Conservation (phyloP, 2,113 vertebrate genomes). For the Periophthalmus modestus region DNA sequence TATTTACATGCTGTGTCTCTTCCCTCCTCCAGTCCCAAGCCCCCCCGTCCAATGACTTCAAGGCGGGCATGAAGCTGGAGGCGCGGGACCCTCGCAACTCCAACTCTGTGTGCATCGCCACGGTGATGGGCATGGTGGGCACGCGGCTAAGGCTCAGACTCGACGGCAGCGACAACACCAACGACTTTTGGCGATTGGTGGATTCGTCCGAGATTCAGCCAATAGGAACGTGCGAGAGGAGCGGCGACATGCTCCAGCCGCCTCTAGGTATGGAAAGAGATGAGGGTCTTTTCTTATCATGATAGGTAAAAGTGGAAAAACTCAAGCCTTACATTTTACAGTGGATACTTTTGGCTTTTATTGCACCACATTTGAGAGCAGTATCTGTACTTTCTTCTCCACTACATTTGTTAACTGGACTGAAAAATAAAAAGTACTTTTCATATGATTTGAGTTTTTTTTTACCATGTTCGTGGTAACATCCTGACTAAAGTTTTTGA, state of each 20-base stretch:
- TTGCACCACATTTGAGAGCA: too few species aligned
- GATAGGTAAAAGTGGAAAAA: too few species aligned
- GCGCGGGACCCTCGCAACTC: conserved; percentile 90
- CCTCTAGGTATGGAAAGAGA: conserved; percentile 84
- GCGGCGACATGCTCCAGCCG: conserved; percentile 94
- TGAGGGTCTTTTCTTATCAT: too few species aligned
- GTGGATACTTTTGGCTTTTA: too few species aligned
- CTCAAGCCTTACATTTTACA: too few species aligned
- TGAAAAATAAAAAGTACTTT: too few species aligned
- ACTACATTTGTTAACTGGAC: too few species aligned
- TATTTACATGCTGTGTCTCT: conserved; percentile 3
- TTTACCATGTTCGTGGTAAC: too few species aligned
- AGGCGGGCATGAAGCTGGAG: conserved; percentile 96
- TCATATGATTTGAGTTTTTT: too few species aligned
- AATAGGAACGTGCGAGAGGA: conserved; percentile 93
- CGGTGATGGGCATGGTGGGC: conserved; percentile 90
- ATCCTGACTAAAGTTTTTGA: too few species aligned
- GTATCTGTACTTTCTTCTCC: too few species aligned
- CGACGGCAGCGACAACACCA: conserved; percentile 94
- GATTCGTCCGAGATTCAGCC: conserved; percentile 94
- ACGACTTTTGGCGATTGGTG: conserved; percentile 95
- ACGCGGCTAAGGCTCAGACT: conserved; percentile 87
- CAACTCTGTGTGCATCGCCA: conserved; percentile 92
- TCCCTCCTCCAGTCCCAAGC: conserved; percentile 80
- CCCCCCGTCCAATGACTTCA: conserved; percentile 92